Conservation (phyloP, 2,113 vertebrate genomes). For the Diphyllodes magnificus region DNA sequence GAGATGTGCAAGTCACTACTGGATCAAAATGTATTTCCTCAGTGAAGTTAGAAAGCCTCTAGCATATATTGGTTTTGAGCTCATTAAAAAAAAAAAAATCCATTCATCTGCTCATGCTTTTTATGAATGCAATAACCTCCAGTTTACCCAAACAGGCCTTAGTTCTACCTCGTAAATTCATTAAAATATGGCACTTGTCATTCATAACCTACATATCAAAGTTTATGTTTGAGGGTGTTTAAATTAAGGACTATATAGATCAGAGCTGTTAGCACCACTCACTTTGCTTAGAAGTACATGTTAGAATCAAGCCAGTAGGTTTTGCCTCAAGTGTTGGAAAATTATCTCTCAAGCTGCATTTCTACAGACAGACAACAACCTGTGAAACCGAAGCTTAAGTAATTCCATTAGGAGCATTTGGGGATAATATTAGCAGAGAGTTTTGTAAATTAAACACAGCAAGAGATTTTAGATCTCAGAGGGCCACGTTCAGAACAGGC, state of each 20-base stretch:
- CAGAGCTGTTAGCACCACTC: background rate
- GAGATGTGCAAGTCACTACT: background rate
- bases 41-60: background rate
- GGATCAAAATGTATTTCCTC: background rate
- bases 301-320: background rate
- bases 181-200: background rate
- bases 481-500: background rate
- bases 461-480: background rate
- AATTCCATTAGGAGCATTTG: background rate
- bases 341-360: background rate
- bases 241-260: background rate
- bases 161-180: background rate
- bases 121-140: background rate
- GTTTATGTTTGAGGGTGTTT: background rate
- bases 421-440: background rate
- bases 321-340: background rate
- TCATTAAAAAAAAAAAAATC: background rate
- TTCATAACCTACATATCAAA: background rate
- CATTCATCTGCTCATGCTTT: background rate
- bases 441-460: background rate
- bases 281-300: background rate
- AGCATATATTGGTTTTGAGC: background rate
- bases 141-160: background rate
- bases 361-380: background rate
- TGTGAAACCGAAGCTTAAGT: background rate